A percentile compares a stretch with the other conserved stretches of the same genome.
Conservation (phyloP, 2,797 vertebrate genomes). For the Poeciliopsis infans region DNA sequence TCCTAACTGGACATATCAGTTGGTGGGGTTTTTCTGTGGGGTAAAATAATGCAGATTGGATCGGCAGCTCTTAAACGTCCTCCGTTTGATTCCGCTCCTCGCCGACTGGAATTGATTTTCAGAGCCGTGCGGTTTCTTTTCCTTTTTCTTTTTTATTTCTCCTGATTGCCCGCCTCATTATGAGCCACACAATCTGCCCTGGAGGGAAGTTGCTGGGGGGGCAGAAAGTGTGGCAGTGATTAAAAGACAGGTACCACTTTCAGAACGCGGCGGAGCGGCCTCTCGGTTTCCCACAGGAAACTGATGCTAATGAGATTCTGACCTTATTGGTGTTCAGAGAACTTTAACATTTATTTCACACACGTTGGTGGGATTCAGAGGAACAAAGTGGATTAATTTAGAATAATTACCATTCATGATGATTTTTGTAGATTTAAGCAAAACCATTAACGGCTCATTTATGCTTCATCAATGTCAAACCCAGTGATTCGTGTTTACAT, state of each 20-base stretch:
- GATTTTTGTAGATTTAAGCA: slow-evolving; percentile 28
- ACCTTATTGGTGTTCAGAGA: background rate
- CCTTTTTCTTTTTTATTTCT: background rate
- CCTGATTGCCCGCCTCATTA: slow-evolving; percentile 54
- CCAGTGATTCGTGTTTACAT: slow-evolving; percentile 36
- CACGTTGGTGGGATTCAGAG: background rate
- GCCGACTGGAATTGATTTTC: slow-evolving; percentile 52
- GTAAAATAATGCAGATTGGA: slow-evolving; percentile 45
- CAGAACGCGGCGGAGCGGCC: slow-evolving; percentile 33
- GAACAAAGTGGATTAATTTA: background rate
- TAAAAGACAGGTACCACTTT: slow-evolving; percentile 60
- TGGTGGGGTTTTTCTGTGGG: background rate
- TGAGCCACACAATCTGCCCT: slow-evolving; percentile 50
- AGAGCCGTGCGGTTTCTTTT: slow-evolving; percentile 41
- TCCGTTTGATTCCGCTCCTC: slow-evolving; percentile 49
- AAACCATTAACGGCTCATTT: slow-evolving; percentile 23
- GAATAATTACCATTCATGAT: slow-evolving; percentile 8
- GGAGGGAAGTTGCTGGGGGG: background rate
- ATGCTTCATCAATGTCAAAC: slow-evolving; percentile 6
- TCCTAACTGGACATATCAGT: slow-evolving; percentile 39
- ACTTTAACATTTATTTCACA: slow-evolving; percentile 10
- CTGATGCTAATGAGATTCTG: background rate
- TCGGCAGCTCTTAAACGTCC: slow-evolving; percentile 36
- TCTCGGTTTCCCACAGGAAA: background rate
- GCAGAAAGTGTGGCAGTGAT: slow-evolving; percentile 27